phyloP scores from a whole-genome alignment of 2,113 vertebrate species.

The Mus pahari region DNA sequence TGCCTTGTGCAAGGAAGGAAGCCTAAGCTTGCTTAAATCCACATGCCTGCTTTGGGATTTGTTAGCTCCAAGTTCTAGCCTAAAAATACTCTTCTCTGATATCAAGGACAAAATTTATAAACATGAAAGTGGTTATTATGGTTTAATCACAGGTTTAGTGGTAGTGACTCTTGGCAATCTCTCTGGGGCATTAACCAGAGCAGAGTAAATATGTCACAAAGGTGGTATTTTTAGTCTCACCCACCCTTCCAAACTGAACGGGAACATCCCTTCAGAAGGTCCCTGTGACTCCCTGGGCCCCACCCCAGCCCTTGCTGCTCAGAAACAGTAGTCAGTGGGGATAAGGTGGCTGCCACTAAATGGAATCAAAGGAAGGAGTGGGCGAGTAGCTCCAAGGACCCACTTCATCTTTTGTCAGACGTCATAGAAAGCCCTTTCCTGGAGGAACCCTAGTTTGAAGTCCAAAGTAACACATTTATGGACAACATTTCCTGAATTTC shows the following conservation, averaged over 20 bases:
- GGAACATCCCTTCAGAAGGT: conserved; percentile 70
- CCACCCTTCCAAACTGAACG: conserved; percentile 54
- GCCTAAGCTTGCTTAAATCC: neutral
- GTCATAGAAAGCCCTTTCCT: neutral
- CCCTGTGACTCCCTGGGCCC: conserved; percentile 52
- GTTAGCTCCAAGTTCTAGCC: conserved; percentile 63
- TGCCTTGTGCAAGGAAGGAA: neutral
- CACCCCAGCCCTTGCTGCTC: conserved; percentile 27
- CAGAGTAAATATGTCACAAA: conserved; percentile 72
- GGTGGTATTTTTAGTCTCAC: conserved; percentile 75
- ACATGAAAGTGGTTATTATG: conserved; percentile 76
- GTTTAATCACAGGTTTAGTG: conserved; percentile 80
- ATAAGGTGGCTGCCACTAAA: neutral
- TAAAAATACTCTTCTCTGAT: conserved; percentile 79
- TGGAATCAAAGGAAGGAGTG: neutral
- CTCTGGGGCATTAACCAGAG: conserved; percentile 58
- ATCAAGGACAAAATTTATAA: conserved; percentile 77
- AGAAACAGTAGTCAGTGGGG: neutral
- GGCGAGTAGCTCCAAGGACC: neutral
- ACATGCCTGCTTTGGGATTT: neutral
- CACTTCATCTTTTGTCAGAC: neutral
- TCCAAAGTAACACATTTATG: neutral
- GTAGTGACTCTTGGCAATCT: conserved; percentile 71
- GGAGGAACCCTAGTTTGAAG: neutral
- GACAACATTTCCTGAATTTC: neutral